Evolutionary conservation across 2,113 vertebrate genomes (phyloP).

Genomic region (Ammodramus savannarum): DNA sequence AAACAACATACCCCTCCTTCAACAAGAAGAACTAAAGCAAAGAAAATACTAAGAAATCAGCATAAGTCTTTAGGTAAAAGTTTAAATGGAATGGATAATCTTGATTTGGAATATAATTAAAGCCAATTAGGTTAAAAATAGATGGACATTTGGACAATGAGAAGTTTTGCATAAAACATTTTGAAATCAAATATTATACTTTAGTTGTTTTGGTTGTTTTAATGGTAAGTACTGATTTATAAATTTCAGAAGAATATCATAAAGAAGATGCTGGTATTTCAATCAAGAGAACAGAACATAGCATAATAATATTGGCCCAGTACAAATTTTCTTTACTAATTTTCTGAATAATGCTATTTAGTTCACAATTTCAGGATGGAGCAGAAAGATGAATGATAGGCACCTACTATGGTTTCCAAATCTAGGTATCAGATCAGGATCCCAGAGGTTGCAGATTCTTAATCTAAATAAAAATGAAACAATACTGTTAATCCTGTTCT

Average conservation of each 20-base stretch:
- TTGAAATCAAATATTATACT: not conserved
- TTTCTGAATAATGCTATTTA: not conserved
- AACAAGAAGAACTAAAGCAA: not conserved
- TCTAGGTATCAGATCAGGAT: not conserved
- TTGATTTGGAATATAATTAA: not conserved
- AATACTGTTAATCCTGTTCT: not conserved
- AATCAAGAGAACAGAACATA: not conserved
- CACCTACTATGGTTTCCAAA: not conserved
- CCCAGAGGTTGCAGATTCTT: not conserved
- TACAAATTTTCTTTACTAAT: not conserved
- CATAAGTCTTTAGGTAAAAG: rapidly evolving
- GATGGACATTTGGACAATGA: not conserved
- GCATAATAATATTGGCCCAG: too few species aligned
- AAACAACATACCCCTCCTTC: rapidly evolving
- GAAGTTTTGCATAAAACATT: not conserved
- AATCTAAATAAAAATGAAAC: not conserved
- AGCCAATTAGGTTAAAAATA: not conserved
- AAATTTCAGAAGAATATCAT: not conserved
- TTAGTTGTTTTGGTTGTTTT: not conserved
- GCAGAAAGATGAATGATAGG: not conserved
- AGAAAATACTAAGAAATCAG: not conserved
- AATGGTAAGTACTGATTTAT: not conserved
- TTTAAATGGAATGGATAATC: not conserved
- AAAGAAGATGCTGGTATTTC: not conserved
- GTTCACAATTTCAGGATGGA: not conserved